Conservation (phyloP, 2,113 vertebrate genomes). For the Gallinago media region DNA sequence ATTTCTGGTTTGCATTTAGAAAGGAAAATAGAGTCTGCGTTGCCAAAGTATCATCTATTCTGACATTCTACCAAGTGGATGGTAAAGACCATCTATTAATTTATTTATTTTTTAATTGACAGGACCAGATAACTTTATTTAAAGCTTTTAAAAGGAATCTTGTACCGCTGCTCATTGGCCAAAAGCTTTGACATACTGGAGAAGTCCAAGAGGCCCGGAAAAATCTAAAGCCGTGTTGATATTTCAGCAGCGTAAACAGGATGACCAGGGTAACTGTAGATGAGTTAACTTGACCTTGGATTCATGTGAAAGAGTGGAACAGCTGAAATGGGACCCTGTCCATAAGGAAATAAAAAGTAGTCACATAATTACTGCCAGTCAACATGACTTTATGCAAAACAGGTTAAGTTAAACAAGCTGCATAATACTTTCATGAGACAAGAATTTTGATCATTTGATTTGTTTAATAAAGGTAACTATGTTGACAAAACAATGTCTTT, state of each 20-base stretch:
- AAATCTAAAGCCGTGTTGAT: background rate
- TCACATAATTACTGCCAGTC: conserved; percentile 13
- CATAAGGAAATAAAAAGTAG: conserved; percentile 32
- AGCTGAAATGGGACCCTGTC: background rate
- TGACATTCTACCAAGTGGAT: background rate
- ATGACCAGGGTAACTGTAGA: conserved; percentile 26
- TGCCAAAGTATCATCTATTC: background rate
- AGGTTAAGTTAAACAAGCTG: conserved; percentile 24
- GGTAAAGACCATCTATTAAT: background rate
- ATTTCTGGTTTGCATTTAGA: conserved; percentile 7
- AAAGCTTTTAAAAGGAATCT: background rate
- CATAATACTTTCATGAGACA: background rate
- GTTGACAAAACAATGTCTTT: conserved; percentile 33
- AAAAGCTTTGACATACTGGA: background rate
- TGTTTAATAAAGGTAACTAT: conserved; percentile 36
- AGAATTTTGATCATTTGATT: conserved; percentile 16
- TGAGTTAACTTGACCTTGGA: conserved; percentile 33
- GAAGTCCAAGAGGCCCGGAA: background rate
- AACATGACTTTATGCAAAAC: conserved; percentile 36
- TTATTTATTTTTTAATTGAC: background rate
- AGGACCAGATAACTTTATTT: background rate
- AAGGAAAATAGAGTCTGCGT: background rate
- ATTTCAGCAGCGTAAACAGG: conserved; percentile 20
- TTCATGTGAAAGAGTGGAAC: conserved; percentile 16
- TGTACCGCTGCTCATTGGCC: background rate